These are phyloP conservation scores for Pseudochirops corinnae DNA, from an alignment of 2,797 vertebrate species.

Conservation along the genomic window DNA sequence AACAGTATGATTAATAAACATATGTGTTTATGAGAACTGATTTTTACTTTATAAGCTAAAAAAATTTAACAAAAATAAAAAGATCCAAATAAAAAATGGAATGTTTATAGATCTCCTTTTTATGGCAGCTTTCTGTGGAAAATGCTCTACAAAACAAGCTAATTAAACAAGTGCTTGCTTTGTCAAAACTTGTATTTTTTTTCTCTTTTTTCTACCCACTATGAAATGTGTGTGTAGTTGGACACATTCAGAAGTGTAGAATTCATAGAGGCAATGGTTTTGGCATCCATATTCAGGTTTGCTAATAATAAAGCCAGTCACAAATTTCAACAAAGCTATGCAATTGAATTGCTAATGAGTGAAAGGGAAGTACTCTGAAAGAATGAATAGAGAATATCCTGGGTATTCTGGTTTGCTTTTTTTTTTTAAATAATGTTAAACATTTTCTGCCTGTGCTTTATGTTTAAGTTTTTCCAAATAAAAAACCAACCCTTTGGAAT, in stretches of 20 bases:
- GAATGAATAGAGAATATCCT: constrained; percentile 39
- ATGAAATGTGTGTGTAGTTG: constrained; percentile 65
- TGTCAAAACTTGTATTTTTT: constrained; percentile 61
- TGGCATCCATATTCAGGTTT: constrained; percentile 70
- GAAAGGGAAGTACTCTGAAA: constrained; percentile 63
- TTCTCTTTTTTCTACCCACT: constrained; percentile 8
- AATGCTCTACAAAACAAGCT: constrained; percentile 60
- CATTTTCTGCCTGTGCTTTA: constrained; percentile 24
- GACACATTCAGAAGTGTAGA: constrained; percentile 67
- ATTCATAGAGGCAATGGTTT: constrained; percentile 63
- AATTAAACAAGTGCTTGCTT: constrained; percentile 67
- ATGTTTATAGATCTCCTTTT: neutral
- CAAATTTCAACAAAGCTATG: constrained; percentile 60
- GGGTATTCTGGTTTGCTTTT: neutral
- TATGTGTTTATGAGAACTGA: constrained; percentile 50
- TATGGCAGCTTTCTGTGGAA: constrained; percentile 19
- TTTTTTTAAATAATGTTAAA: constrained; percentile 55
- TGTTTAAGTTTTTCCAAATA: constrained; percentile 45
- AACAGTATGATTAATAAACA: constrained; percentile 39
- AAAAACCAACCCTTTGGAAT: constrained; percentile 51
- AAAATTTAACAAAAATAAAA: constrained; percentile 31
- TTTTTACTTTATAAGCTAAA: constrained; percentile 56
- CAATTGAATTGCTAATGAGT: constrained; percentile 50
- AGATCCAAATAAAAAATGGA: constrained; percentile 55
- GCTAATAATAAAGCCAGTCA: constrained; percentile 45